Percentiles rank a stretch among this genome's conserved stretches.
These are phyloP conservation scores for Phymorhynchus buccinoides DNA, from an alignment of 1,140 invertebrate genomes.

Conservation along the genomic window DNA sequence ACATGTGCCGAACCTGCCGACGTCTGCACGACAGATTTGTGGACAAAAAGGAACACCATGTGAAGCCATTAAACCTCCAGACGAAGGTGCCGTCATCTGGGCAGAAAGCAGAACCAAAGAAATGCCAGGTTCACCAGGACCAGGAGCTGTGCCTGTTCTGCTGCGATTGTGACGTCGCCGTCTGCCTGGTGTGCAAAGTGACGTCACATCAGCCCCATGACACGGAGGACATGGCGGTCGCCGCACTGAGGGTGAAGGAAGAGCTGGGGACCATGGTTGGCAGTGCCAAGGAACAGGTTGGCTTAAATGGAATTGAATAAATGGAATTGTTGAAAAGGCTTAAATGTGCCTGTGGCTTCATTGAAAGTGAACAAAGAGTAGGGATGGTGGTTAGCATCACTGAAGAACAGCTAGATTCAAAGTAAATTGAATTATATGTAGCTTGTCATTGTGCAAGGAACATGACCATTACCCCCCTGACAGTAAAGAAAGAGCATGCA, in stretches of 20 bases:
- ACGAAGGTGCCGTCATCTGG: background rate
- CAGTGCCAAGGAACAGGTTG: background rate
- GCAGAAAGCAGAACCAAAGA: background rate
- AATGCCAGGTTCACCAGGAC: slow-evolving; percentile 6
- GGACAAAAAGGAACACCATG: background rate
- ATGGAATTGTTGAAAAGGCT: too few relatives aligned
- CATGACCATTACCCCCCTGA: too few relatives aligned
- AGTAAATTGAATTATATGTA: too few relatives aligned
- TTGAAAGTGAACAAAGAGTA: too few relatives aligned
- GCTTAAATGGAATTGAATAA: too few relatives aligned
- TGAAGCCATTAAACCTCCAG: background rate
- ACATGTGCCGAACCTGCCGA: slow-evolving; percentile 19
- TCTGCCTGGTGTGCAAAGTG: slow-evolving; percentile 23
- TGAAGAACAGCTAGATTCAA: too few relatives aligned
- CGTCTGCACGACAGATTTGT: slow-evolving; percentile 19
- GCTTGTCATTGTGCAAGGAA: too few relatives aligned
- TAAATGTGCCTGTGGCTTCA: too few relatives aligned
- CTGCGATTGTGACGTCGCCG: slow-evolving; percentile 3
- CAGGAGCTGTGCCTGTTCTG: slow-evolving; percentile 3
- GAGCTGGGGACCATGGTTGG: background rate
- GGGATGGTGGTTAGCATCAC: too few relatives aligned
- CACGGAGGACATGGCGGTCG: slow-evolving; percentile 2
- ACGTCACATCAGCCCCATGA: slow-evolving; percentile 23
- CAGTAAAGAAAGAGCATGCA: too few relatives aligned
- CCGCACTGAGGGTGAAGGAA: background rate